Percentiles rank a stretch among this genome's conserved stretches.
These are phyloP conservation scores for Terebella lapidaria DNA, from an alignment of 2,888 invertebrate species.

Conservation along the genomic window DNA sequence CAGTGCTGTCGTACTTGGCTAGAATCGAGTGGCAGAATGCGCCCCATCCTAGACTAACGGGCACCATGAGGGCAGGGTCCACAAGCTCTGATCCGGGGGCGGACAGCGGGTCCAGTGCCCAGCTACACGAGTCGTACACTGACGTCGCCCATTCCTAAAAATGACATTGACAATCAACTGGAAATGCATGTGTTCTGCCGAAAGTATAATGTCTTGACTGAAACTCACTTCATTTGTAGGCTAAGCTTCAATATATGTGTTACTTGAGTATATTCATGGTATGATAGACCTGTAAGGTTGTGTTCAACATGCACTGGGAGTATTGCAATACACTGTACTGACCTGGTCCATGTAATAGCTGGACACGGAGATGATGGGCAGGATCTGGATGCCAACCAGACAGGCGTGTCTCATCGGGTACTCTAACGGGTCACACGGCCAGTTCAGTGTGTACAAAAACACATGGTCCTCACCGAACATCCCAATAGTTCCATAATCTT, in stretches of 20 bases:
- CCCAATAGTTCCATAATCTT: slow-evolving; percentile 32
- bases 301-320: no score
- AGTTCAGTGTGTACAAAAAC: slow-evolving; percentile 36
- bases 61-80: slow-evolving; percentile 20
- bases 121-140: slow-evolving; percentile 29
- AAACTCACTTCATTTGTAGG: no score
- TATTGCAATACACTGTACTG: no score
- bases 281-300: no score
- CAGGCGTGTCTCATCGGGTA: slow-evolving; percentile 40
- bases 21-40: slow-evolving; percentile 35
- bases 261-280: no score
- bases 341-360: slow-evolving; percentile 37
- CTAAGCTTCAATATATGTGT: no score
- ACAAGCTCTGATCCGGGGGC: slow-evolving; percentile 22
- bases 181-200: no score
- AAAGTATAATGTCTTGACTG: no score
- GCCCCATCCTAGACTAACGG: slow-evolving; percentile 30
- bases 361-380: slow-evolving; percentile 35
- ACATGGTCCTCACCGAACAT: slow-evolving; percentile 34
- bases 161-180: neutral
- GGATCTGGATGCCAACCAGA: slow-evolving; percentile 37
- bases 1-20: no score
- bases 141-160: slow-evolving; percentile 34
- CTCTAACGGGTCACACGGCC: slow-evolving; percentile 36
- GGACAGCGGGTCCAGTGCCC: slow-evolving; percentile 27